Evolutionary conservation across 2,797 vertebrate species (phyloP), one percentile per base, ranked within the genome.

Genomic region (Chrysolophus pictus): DNA sequence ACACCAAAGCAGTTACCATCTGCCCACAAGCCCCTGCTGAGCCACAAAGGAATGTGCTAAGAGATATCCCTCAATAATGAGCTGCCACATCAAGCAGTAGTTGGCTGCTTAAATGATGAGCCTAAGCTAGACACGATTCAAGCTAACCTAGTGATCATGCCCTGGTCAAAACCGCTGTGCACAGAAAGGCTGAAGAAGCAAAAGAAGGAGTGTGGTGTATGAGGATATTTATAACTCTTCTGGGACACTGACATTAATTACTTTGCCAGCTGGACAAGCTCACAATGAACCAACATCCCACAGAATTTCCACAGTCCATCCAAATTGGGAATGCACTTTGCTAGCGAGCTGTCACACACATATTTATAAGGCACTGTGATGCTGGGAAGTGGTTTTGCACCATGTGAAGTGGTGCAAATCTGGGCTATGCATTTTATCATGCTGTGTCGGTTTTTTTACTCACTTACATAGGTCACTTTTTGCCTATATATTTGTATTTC

Each of bases 231-330:
- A 65, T 80, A 92, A 67, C 65, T 69, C 69, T 70, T 74, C 49
- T 63, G 23, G 6, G 82, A 84, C 81, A 93, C 23, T 83, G 72
- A 83, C 78, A 58, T 68, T 89, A 95, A 92, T 89, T 80, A 93
- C 88, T 71, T 87, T 81, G 84, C 86, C 79, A 94, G 92, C 49
- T 75, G 89, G 73, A 81, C 67, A 78, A 94, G 80, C 65, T 87
- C 78, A 80, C 79, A 89, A 71, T 70, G 82, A 85, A 92, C 42
- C 58, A 91, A 65, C 59, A 85, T 83, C 62, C 69, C 83, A 44
- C 55, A 62, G 76, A 93, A 93, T 11, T 46, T 63, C 44, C 22
- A 24, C 74, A 29, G 77, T 91, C 46, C 65, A 67, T 62, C 55
- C 82, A 44, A 87, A 81, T 35, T 69, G 73, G 76, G 69, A 91